phyloP scores from a whole-genome alignment of 1,140 invertebrate genomes.

The Rhopalosiphum padi region DNA sequence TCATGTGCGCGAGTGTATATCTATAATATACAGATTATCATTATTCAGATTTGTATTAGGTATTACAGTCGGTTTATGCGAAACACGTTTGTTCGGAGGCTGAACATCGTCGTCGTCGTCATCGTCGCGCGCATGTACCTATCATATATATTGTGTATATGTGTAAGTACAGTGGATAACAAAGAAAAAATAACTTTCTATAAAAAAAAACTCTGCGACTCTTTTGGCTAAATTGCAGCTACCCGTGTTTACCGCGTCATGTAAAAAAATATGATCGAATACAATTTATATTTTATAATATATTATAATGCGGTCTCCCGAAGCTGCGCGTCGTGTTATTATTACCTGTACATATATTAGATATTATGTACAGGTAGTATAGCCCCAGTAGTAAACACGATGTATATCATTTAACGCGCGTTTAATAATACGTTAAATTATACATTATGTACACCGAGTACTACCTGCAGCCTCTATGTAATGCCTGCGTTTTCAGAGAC shows the following conservation, averaged over 20 bases:
- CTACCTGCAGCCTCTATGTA: background rate
- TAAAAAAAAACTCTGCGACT: background rate
- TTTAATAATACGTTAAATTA: background rate
- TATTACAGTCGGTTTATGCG: conserved; percentile 1
- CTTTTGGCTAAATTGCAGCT: background rate
- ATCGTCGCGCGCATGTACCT: background rate
- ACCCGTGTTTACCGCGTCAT: conserved; percentile 8
- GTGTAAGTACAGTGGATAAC: background rate
- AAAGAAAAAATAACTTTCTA: background rate
- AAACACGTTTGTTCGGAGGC: conserved; percentile 15
- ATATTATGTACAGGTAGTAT: background rate
- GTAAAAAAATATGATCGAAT: background rate
- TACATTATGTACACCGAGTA: conserved; percentile 10
- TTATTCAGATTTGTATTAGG: conserved; percentile 31
- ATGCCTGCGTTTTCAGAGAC: conserved; percentile 7
- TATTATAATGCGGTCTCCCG: background rate
- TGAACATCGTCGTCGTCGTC: background rate
- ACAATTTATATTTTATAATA: background rate
- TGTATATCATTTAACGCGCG: background rate
- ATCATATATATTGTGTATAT: background rate
- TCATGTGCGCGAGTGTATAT: background rate
- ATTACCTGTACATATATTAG: background rate
- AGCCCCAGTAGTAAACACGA: background rate
- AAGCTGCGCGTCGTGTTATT: background rate
- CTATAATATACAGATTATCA: background rate